These are phyloP conservation scores for Ardeotis arabs DNA, from an alignment of 2,113 vertebrate species.

Conservation along the genomic window DNA sequence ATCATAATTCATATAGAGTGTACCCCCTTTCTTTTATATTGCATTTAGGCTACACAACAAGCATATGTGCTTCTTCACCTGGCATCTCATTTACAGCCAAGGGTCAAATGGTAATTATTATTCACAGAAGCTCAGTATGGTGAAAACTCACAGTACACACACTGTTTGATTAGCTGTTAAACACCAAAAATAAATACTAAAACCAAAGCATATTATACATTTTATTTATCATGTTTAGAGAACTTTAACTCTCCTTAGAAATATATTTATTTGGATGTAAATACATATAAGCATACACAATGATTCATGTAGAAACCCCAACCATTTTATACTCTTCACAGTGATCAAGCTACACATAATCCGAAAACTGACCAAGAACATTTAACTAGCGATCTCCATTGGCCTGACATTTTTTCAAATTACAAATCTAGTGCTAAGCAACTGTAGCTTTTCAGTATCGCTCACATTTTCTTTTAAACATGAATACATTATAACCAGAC, in stretches of 20 bases:
- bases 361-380: neutral
- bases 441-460: neutral
- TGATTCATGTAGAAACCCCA: neutral
- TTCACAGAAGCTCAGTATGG: conserved; percentile 56
- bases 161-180: conserved; percentile 47
- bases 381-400: neutral
- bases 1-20: conserved; percentile 81
- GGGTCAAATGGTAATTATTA: conserved; percentile 74
- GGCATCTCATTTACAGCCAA: conserved; percentile 75
- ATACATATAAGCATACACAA: neutral
- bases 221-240: neutral
- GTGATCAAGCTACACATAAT: neutral
- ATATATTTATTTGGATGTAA: neutral
- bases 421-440: neutral
- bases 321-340: neutral
- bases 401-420: neutral
- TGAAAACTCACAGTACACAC: neutral
- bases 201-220: neutral
- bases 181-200: conserved; percentile 26
- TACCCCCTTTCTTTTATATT: conserved; percentile 73
- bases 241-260: neutral
- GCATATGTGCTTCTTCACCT: conserved; percentile 74
- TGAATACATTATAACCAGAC: conserved; percentile 40
- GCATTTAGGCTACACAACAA: conserved; percentile 67
- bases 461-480: conserved; percentile 35